phyloP scores from a whole-genome alignment of 2,113 vertebrate genomes.

The Rissa tridactyla region DNA sequence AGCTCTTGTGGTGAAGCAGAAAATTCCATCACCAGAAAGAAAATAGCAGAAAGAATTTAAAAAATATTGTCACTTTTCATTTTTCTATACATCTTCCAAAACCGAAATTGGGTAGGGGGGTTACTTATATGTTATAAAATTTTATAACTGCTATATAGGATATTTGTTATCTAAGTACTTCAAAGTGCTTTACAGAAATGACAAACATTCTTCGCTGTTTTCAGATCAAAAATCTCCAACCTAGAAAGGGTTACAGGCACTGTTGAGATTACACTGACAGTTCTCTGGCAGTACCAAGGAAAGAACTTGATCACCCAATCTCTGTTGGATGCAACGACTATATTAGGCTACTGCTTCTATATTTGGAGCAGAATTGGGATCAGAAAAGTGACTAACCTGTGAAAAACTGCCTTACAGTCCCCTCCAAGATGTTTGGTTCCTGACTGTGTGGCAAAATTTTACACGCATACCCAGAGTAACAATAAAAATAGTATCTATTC shows the following conservation, averaged over 20 bases:
- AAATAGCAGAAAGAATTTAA: not conserved
- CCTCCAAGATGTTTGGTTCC: not conserved
- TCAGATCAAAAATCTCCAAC: not conserved
- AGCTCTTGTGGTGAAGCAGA: not conserved
- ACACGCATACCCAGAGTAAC: not conserved
- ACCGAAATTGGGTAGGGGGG: not conserved
- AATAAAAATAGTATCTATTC: not conserved
- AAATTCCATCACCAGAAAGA: not conserved
- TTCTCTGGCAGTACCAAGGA: not conserved
- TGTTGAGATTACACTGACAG: not conserved
- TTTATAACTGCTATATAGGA: not conserved
- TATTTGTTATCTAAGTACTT: not conserved
- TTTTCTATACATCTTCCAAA: not conserved
- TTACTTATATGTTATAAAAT: not conserved
- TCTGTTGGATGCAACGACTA: not conserved
- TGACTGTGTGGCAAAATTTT: not conserved
- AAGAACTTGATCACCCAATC: not conserved
- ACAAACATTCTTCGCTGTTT: not conserved
- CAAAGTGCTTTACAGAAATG: not conserved
- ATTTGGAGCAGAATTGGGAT: not conserved
- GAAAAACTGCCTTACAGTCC: not conserved
- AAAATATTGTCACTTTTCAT: not conserved
- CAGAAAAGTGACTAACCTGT: not conserved
- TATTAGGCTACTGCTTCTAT: not conserved
- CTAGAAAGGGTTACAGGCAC: not conserved